These are phyloP conservation scores for Echinops telfairi DNA, from an alignment of 2,113 vertebrate species.

Conservation along the genomic window DNA sequence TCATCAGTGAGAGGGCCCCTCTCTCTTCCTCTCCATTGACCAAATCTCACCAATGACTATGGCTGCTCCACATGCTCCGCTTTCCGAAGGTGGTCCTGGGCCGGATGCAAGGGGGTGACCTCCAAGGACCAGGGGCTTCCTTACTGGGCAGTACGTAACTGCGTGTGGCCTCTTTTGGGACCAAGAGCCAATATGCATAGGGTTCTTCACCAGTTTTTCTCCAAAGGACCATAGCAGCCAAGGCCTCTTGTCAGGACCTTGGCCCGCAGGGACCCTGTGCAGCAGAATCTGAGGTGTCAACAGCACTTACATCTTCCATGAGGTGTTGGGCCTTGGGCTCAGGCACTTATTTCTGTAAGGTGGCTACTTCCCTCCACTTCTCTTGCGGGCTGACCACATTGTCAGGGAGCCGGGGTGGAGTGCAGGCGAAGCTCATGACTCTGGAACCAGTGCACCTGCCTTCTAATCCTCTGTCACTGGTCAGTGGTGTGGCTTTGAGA, in stretches of 20 bases:
- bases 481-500: too few species aligned
- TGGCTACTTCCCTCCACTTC: slow-evolving; percentile 19
- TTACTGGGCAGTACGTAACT: neutral
- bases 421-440: too few species aligned
- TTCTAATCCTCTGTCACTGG: too few species aligned
- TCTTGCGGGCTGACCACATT: neutral
- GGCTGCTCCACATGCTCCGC: slow-evolving; percentile 69
- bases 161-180: slow-evolving; percentile 74
- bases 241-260: neutral
- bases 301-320: slow-evolving; percentile 68
- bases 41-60: slow-evolving; percentile 62
- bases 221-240: slow-evolving; percentile 58
- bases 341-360: slow-evolving; percentile 74
- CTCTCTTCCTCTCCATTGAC: slow-evolving; percentile 53
- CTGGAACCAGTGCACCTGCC: too few species aligned
- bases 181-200: slow-evolving; percentile 78
- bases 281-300: slow-evolving; percentile 40
- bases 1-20: neutral
- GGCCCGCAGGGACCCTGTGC: slow-evolving; percentile 2
- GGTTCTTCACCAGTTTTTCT: slow-evolving; percentile 62
- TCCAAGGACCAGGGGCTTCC: slow-evolving; percentile 44
- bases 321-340: slow-evolving; percentile 74
- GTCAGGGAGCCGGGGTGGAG: too few species aligned
- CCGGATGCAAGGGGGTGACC: slow-evolving; percentile 11
- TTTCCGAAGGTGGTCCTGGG: slow-evolving; percentile 78